phyloP scores from a whole-genome alignment of 2,888 invertebrate species.

The Aphrophora alni region DNA sequence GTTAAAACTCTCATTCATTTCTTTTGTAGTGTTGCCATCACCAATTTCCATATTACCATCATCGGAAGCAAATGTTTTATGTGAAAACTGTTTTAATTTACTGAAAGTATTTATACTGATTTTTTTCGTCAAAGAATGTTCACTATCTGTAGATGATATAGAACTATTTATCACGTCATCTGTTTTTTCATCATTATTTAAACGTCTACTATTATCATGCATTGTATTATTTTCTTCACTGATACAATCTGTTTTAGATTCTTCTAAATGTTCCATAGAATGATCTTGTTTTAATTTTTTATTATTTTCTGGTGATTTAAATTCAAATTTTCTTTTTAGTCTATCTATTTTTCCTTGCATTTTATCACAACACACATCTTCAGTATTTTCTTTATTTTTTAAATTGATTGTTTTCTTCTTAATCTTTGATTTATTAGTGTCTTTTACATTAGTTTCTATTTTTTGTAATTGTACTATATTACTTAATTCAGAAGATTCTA shows the following conservation, averaged over 20 bases:
- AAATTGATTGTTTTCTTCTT: neutral
- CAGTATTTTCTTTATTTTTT: neutral
- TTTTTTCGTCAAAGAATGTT: neutral
- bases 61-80: neutral
- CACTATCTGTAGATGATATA: neutral
- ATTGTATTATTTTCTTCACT: neutral
- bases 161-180: neutral
- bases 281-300: constrained; percentile 35
- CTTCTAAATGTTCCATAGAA: neutral
- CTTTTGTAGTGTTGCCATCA: too few relatives aligned
- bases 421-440: neutral
- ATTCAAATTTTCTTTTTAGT: constrained; percentile 34
- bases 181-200: neutral
- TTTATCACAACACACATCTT: neutral
- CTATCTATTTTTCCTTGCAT: neutral
- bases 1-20: constrained; percentile 15
- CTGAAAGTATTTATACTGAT: constrained; percentile 15
- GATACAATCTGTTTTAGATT: neutral
- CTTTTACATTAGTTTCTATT: neutral
- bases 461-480: neutral
- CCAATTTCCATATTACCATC: neutral
- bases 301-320: neutral
- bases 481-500: too few relatives aligned
- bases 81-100: constrained; percentile 19
- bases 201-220: neutral